Base-by-base conservation (phyloP, 1,140 invertebrate genomes). In the Probaryconus sp. region DNA sequence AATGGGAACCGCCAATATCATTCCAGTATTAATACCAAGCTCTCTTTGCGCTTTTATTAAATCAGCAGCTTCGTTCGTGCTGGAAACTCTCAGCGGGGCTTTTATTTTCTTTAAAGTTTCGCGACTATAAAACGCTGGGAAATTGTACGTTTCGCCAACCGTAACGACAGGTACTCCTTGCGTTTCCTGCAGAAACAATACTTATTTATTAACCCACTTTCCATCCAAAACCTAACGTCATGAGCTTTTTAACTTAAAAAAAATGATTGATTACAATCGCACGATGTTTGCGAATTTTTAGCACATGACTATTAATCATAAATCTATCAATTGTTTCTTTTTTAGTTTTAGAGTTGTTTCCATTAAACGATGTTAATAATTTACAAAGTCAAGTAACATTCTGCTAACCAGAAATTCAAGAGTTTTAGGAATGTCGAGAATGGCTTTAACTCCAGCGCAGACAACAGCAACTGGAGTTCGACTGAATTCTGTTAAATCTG, bases 401-500 rank as follows among this genome's bases (percentile, higher is more conserved):
- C n/a, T n/a, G 9, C 80, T 89, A 89, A 94, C 96, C 88, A 99
- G 87, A 83, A 94, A 98, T 85, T 99, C 98, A 18, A 99, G 88
- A 0, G 98, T 99, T 79, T 93, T 93, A 0, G 91, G 92, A 79
- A 99, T 97, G 83, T 99, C 98, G 18, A 99, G 89, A 78, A 99
- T 99, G 24, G 97, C 98, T 89, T 99, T 99, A 26, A 98, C 92
- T 9, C 98, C 98, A 78, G 97, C 95, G 68, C 95, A 98, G 1
- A 99, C 92, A 6, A 99, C 97, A 53, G 95, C 91, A 0, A 98
- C 92, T 4, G 93, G 92, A 60, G 93, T 97, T 42, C 92, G 89
- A 3, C 96, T 94, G 14, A 99, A 89, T 86, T 99, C 97, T 5
- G 91, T 92, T 10, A 99, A 89, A 89, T 99, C 98, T 4, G 98